Evolutionary conservation across 2,888 invertebrate species (phyloP).

Genomic region (Dyspetes luteomarginatus): DNA sequence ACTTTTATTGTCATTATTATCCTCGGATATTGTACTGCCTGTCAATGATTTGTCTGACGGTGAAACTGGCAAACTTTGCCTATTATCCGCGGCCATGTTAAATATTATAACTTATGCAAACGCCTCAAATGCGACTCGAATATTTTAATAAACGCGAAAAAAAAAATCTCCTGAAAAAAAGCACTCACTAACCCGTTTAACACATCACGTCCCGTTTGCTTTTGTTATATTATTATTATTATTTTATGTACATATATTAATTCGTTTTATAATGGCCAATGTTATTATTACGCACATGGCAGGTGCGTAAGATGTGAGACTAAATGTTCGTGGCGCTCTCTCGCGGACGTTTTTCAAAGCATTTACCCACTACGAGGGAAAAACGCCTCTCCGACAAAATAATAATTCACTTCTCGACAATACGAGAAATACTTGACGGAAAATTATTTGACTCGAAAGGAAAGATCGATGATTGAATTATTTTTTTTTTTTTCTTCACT

Average conservation of each 20-base stretch:
- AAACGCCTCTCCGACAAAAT: slow-evolving; percentile 29
- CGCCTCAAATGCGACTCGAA: too few relatives aligned
- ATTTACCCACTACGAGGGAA: not conserved
- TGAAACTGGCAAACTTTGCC: slow-evolving; percentile 81
- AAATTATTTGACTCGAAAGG: not conserved
- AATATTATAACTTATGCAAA: slow-evolving; percentile 11
- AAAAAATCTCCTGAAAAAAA: too few relatives aligned
- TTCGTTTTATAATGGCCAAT: not conserved
- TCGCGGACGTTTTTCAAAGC: slow-evolving; percentile 25
- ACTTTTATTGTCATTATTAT: slow-evolving; percentile 80
- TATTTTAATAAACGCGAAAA: too few relatives aligned
- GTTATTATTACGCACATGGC: slow-evolving; percentile 35
- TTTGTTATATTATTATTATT: not conserved
- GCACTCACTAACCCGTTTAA: slow-evolving; percentile 32
- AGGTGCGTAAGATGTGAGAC: not conserved
- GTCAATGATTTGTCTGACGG: slow-evolving; percentile 82
- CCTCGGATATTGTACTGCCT: slow-evolving; percentile 83
- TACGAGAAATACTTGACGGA: not conserved
- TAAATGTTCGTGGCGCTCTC: slow-evolving; percentile 15
- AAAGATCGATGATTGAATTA: not conserved
- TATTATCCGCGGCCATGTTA: slow-evolving; percentile 81
- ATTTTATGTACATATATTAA: not conserved
- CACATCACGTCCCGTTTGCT: slow-evolving; percentile 5
- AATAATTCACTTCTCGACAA: not conserved
- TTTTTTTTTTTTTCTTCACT: not conserved